Evolutionary conservation across 2,888 invertebrate species (phyloP).

Genomic region (Embidobia sp.): DNA sequence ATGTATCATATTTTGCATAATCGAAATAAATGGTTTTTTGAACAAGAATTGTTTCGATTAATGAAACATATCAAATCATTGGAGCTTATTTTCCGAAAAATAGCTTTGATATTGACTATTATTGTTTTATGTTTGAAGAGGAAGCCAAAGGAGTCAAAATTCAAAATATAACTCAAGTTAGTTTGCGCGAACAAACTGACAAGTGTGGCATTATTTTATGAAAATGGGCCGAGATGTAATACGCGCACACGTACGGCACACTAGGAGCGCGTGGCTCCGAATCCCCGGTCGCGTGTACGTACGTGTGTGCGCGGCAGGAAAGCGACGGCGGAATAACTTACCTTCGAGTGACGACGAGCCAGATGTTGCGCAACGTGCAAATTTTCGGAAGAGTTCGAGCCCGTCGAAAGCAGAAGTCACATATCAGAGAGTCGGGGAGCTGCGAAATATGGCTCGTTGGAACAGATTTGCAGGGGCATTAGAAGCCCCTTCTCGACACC

Average conservation of each 20-base stretch:
- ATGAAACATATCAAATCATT: too few relatives aligned
- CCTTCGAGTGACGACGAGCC: slow-evolving; percentile 54
- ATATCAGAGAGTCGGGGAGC: slow-evolving; percentile 45
- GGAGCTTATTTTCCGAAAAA: too few relatives aligned
- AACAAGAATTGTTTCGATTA: too few relatives aligned
- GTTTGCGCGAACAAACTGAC: too few relatives aligned
- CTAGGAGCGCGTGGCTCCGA: slow-evolving; percentile 29
- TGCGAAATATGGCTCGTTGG: slow-evolving; percentile 43
- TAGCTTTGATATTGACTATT: too few relatives aligned
- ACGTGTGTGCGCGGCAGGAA: slow-evolving; percentile 39
- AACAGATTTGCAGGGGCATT: slow-evolving; percentile 38
- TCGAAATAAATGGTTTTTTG: too few relatives aligned
- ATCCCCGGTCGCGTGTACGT: slow-evolving; percentile 19
- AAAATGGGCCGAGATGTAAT: slow-evolving; percentile 35
- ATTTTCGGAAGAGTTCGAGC: slow-evolving; percentile 54
- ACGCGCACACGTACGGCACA: slow-evolving; percentile 32
- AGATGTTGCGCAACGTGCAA: slow-evolving; percentile 61
- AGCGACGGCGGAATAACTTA: slow-evolving; percentile 61
- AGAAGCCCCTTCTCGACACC: slow-evolving; percentile 35
- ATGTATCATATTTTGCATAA: too few relatives aligned
- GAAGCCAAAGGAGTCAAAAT: too few relatives aligned
- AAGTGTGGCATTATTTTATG: slow-evolving; percentile 31
- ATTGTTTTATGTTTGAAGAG: too few relatives aligned
- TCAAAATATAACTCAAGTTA: too few relatives aligned
- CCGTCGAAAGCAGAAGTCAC: slow-evolving; percentile 63